A percentile compares a stretch with the other conserved stretches of the same genome.
These are phyloP conservation scores for Puffinus mauretanicus DNA, from an alignment of 2,113 vertebrate species.

Conservation along the genomic window DNA sequence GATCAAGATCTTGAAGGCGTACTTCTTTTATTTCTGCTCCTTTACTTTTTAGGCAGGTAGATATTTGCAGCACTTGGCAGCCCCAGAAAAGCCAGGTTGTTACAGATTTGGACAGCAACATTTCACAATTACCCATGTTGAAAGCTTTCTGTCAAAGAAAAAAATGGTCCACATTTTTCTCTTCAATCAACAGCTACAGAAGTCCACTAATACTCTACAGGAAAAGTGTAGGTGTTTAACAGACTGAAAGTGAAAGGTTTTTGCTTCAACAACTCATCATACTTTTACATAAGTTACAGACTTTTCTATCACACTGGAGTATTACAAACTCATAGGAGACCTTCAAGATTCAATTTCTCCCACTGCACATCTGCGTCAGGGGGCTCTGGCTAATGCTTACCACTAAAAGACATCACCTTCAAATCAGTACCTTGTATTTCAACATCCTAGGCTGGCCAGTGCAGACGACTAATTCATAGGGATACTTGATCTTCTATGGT, in stretches of 20 bases:
- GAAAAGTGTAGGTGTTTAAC: conserved; percentile 4
- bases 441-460: background rate
- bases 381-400: background rate
- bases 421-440: background rate
- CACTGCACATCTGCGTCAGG: background rate
- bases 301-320: background rate
- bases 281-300: background rate
- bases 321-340: background rate
- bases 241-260: conserved; percentile 12
- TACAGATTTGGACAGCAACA: background rate
- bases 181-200: background rate
- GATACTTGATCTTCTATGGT: background rate
- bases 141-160: conserved; percentile 58
- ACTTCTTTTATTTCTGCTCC: background rate
- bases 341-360: background rate
- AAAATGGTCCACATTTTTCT: conserved; percentile 29
- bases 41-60: background rate
- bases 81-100: conserved; percentile 12
- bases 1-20: background rate
- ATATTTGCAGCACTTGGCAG: conserved; percentile 23
- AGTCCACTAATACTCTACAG: background rate
- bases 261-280: background rate
- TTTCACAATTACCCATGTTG: conserved; percentile 46
- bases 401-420: background rate
- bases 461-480: background rate